A percentile compares a stretch with the other conserved stretches of the same genome.
Conservation (phyloP, 2,888 invertebrate genomes). For the Galerucella pusilla region DNA sequence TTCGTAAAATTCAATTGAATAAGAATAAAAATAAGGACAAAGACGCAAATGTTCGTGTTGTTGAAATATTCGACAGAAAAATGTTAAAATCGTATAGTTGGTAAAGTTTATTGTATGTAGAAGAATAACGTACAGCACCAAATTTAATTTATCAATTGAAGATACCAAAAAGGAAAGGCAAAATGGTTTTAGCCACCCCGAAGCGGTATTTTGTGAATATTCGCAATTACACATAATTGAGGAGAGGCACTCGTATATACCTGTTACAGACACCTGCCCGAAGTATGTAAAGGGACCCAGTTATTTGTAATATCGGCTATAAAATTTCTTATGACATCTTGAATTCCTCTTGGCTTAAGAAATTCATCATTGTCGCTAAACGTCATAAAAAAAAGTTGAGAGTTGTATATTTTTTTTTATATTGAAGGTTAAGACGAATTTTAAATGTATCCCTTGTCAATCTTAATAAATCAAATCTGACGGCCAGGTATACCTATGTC, state of each 20-base stretch:
- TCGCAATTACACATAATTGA: conserved; percentile 39
- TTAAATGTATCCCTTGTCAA: neutral
- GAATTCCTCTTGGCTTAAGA: conserved; percentile 32
- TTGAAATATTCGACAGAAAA: no score
- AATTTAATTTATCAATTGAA: conserved; percentile 19
- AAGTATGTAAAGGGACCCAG: conserved; percentile 17
- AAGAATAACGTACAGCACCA: conserved; percentile 7
- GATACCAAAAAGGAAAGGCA: conserved; percentile 19
- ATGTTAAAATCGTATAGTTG: no score
- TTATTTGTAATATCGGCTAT: conserved; percentile 18
- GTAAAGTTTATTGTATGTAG: no score
- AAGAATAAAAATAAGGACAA: no score
- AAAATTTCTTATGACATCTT: conserved; percentile 39
- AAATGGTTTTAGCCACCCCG: conserved; percentile 18
- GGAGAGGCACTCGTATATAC: conserved; percentile 2
- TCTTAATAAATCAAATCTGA: neutral
- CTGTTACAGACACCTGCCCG: conserved; percentile 25
- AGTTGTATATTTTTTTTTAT: neutral
- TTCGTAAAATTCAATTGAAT: no score
- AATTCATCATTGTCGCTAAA: conserved; percentile 38
- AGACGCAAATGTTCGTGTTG: no score
- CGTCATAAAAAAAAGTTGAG: conserved; percentile 13
- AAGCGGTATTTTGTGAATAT: conserved; percentile 28
- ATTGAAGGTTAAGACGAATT: neutral
- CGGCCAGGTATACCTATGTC: neutral